Conservation (phyloP, 1,140 invertebrate genomes). For the Leptoteleia sp. region DNA sequence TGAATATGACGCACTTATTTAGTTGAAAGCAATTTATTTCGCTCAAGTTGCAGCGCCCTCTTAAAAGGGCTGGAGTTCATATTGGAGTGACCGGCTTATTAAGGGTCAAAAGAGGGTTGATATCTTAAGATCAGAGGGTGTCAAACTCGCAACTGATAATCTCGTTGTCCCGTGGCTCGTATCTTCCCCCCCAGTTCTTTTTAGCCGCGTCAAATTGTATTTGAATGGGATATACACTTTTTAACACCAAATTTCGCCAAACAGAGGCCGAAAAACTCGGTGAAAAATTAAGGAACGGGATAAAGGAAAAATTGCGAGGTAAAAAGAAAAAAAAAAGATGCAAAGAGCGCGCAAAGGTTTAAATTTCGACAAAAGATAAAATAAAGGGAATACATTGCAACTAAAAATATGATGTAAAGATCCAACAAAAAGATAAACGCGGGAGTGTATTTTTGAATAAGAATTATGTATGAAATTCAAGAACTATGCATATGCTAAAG, state of each 20-base stretch:
- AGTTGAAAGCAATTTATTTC: too few species aligned
- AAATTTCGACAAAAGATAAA: slow-evolving; percentile 50
- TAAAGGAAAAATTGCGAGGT: slow-evolving; percentile 16
- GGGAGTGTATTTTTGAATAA: slow-evolving; percentile 36
- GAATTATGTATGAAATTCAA: slow-evolving; percentile 45
- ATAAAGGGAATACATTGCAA: slow-evolving; percentile 28
- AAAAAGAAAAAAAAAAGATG: background rate
- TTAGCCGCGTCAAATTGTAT: slow-evolving; percentile 31
- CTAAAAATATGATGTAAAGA: slow-evolving; percentile 44
- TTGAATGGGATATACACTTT: slow-evolving; percentile 38
- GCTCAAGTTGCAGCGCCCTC: too few species aligned
- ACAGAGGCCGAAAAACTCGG: slow-evolving; percentile 13
- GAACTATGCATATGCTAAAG: slow-evolving; percentile 35
- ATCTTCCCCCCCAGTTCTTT: slow-evolving; percentile 32
- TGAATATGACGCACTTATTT: too few species aligned
- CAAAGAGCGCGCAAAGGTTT: slow-evolving; percentile 4
- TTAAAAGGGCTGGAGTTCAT: too few species aligned
- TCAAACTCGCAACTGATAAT: slow-evolving; percentile 54
- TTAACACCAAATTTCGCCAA: slow-evolving; percentile 14
- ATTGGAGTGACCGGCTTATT: too few species aligned
- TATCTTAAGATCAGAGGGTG: slow-evolving; percentile 50
- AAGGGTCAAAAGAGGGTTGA: slow-evolving; percentile 54
- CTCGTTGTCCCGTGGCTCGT: slow-evolving; percentile 20
- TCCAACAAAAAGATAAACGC: slow-evolving; percentile 42
- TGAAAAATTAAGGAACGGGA: slow-evolving; percentile 18